A percentile compares a stretch with the other conserved stretches of the same genome.
Conservation (phyloP, 53 echinoderm and acorn worm genomes). For the Actinopyga echinites region DNA sequence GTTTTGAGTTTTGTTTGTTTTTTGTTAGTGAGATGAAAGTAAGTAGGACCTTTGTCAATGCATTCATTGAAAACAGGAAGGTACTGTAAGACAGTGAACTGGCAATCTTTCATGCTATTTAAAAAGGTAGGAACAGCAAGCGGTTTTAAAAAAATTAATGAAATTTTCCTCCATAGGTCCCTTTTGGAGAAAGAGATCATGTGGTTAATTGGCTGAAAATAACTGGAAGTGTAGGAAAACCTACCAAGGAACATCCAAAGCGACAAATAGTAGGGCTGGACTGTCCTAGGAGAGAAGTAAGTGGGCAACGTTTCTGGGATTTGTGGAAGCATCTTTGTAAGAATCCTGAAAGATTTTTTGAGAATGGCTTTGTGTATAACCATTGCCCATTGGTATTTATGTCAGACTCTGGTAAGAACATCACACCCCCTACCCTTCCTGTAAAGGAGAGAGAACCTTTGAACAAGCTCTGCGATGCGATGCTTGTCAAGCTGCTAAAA, state of each 20-base stretch:
- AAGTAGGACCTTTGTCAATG: too few species aligned
- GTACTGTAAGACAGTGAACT: too few species aligned
- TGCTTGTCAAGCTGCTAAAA: conserved; percentile 71
- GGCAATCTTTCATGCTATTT: too few species aligned
- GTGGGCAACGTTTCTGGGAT: conserved; percentile 92
- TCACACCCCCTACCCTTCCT: conserved; percentile 79
- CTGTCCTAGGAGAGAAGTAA: conserved; percentile 86
- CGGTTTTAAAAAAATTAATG: too few species aligned
- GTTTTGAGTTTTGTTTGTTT: too few species aligned
- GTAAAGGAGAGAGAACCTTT: conserved; percentile 64
- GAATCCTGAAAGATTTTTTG: conserved; percentile 86
- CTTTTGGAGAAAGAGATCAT: conserved; percentile 89
- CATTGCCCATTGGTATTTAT: conserved; percentile 96
- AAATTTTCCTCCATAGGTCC: conserved; percentile 62
- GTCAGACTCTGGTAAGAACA: conserved; percentile 80
- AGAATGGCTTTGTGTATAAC: conserved; percentile 87
- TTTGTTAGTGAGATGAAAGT: too few species aligned
- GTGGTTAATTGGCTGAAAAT: conserved; percentile 89
- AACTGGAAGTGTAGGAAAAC: conserved; percentile 84
- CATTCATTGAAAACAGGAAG: too few species aligned
- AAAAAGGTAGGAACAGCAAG: too few species aligned
- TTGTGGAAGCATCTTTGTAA: conserved; percentile 85
- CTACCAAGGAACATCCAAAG: conserved; percentile 91
- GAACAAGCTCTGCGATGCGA: conserved; percentile 70
- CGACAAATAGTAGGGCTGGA: conserved; percentile 78